Evolutionary conservation across 2,888 invertebrate species (phyloP).

Genomic region (Drosophila diplacantha): DNA sequence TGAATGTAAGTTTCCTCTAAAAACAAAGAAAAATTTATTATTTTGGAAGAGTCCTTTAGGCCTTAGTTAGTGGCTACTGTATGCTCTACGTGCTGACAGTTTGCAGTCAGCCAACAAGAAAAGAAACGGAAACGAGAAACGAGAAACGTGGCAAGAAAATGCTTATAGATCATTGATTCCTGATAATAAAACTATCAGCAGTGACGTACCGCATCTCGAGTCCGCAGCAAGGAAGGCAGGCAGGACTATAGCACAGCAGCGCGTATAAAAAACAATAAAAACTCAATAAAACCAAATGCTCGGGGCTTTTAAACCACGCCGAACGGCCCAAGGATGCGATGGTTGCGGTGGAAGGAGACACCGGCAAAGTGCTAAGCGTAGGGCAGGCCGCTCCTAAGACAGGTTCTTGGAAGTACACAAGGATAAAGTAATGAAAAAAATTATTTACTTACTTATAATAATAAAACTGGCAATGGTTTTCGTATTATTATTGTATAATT

Average conservation of each 20-base stretch:
- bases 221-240: slow-evolving; percentile 11
- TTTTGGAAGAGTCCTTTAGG: neutral
- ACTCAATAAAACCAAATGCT: slow-evolving; percentile 70
- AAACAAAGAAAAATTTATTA: neutral
- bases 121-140: slow-evolving; percentile 44
- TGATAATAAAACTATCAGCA: slow-evolving; percentile 68
- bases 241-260: slow-evolving; percentile 11
- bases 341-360: slow-evolving; percentile 35
- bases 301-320: slow-evolving; percentile 64
- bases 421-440: neutral
- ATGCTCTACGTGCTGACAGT: slow-evolving; percentile 40
- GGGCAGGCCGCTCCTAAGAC: slow-evolving; percentile 22
- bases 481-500: neutral
- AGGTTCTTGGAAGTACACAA: slow-evolving; percentile 6
- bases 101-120: slow-evolving; percentile 12
- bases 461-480: neutral
- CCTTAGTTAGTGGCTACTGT: slow-evolving; percentile 20
- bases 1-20: neutral
- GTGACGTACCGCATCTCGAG: slow-evolving; percentile 38
- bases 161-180: slow-evolving; percentile 67
- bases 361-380: slow-evolving; percentile 57
- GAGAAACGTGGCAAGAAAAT: slow-evolving; percentile 50
- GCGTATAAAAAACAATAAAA: slow-evolving; percentile 69
- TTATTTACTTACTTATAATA: neutral
- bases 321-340: slow-evolving; percentile 41